These are phyloP conservation scores for Drosophila nigricruria DNA, from an alignment of 2,888 invertebrate species.

Conservation along the genomic window DNA sequence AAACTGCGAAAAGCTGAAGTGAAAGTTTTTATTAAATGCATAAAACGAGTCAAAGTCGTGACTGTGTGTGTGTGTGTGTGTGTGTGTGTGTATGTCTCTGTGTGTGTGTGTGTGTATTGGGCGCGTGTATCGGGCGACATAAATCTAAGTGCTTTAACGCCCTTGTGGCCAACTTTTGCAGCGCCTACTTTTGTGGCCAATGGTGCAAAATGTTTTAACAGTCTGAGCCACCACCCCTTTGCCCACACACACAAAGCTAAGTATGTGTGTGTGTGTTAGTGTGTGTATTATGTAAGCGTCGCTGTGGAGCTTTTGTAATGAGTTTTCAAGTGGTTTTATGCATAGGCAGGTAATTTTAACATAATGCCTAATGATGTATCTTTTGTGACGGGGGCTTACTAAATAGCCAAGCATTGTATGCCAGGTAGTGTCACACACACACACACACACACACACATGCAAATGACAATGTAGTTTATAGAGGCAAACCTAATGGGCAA, in stretches of 20 bases:
- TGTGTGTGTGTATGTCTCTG: constrained; percentile 5
- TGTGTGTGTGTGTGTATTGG: constrained; percentile 27
- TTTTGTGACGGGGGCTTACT: constrained; percentile 46
- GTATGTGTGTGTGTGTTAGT: constrained; percentile 21
- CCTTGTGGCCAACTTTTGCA: constrained; percentile 64
- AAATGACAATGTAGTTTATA: constrained; percentile 15
- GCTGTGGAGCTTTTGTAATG: constrained; percentile 66
- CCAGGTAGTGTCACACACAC: constrained; percentile 10
- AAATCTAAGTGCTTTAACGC: constrained; percentile 80
- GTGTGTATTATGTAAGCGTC: constrained; percentile 35
- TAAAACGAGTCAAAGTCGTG: constrained; percentile 70
- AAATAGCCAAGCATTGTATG: constrained; percentile 31
- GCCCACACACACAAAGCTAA: background rate
- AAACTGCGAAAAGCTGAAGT: constrained; percentile 63
- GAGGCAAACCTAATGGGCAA: constrained; percentile 26
- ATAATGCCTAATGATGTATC: constrained; percentile 79
- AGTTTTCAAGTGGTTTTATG: constrained; percentile 80
- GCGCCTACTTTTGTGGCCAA: constrained; percentile 74
- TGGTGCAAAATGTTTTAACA: constrained; percentile 69
- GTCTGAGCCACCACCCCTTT: constrained; percentile 36
- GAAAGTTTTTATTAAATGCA: constrained; percentile 79
- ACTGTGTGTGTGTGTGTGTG: constrained; percentile 20
- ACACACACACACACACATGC: constrained; percentile 1
- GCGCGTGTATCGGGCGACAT: constrained; percentile 67
- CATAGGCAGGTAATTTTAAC: constrained; percentile 77